Evolutionary conservation across 2,797 vertebrate species (phyloP), one percentile per base, ranked within the genome.

Genomic region (Tamandua tetradactyla): DNA sequence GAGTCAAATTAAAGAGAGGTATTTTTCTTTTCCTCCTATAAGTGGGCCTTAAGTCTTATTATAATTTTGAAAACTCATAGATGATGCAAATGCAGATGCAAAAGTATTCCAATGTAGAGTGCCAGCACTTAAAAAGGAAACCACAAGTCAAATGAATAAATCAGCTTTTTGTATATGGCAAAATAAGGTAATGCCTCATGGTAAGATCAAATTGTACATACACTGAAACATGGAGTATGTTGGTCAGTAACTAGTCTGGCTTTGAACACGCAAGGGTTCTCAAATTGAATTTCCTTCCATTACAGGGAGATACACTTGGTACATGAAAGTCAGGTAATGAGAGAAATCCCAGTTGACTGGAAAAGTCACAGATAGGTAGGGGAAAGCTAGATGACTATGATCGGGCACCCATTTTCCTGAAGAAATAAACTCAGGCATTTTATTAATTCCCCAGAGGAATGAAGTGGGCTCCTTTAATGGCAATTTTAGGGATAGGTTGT

Each of bases 51-150:
- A 96, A 82, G 37, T 7, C 52, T 94, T 95, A 75, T 57, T 85
- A 47, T 92, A 93, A 88, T 93, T 93, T 92, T 90, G 74, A 93
- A 32, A 92, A 88, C 23, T 92, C 20, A 81, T 69, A 57, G 89
- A 91, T 81, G 55, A 44, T 94, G 62, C 37, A 96, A 91, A 85
- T 87, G 55, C 10, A 79, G 40, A 62, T 78, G 68, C 84, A 78
- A 89, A 89, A 83, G 61, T 79, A 86, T 87, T 94, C 27, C 27
- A 52, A 18, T 80, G 59, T 40, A 42, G 47, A 92, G 18, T 93
- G 40, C 42, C 61, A 83, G 32, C 85, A 87, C 42, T 69, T 66
- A 49, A 87, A 87, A 62, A 15, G 25, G 25, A 85, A 92, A 76
- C 3, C 35, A 59, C 30, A 78, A 30, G n/a, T 87, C 37, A 92